A percentile compares a stretch with the other conserved stretches of the same genome.
These are phyloP conservation scores for Megaceryle torquata DNA, from an alignment of 2,113 vertebrate genomes.

Conservation along the genomic window DNA sequence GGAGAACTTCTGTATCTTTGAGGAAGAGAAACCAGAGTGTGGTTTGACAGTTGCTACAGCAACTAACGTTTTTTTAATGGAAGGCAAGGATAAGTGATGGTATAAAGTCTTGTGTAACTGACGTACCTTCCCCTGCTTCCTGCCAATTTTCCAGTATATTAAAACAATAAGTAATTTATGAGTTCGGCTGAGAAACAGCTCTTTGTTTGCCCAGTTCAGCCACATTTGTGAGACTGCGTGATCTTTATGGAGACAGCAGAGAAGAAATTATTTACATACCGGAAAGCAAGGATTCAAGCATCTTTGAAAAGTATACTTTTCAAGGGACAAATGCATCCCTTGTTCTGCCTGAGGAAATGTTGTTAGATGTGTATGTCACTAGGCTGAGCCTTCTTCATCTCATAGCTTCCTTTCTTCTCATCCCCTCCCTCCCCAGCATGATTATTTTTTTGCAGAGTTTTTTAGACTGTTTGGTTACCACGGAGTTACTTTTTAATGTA, in stretches of 20 bases:
- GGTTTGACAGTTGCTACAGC: slow-evolving; percentile 46
- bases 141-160: slow-evolving; percentile 50
- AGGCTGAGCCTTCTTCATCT: neutral
- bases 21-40: slow-evolving; percentile 35
- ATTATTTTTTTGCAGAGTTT: neutral
- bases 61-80: slow-evolving; percentile 42
- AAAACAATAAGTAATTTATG: slow-evolving; percentile 51
- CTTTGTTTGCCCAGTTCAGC: neutral
- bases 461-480: neutral
- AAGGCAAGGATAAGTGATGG: neutral
- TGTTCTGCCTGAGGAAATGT: neutral
- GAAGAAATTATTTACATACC: slow-evolving; percentile 1
- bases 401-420: neutral
- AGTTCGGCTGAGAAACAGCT: slow-evolving; percentile 7
- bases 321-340: neutral
- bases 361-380: neutral
- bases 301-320: neutral
- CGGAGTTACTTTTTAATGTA: neutral
- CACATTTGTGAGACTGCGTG: neutral
- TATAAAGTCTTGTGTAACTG: slow-evolving; percentile 16
- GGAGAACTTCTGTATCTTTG: slow-evolving; percentile 49
- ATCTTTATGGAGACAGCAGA: slow-evolving; percentile 26
- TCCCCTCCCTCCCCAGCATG: neutral
- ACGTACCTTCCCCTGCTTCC: slow-evolving; percentile 38
- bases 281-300: neutral